Percentiles rank a stretch among this genome's conserved stretches.
These are phyloP conservation scores for Catharus fuscescens DNA, from an alignment of 2,113 vertebrate species.

Conservation along the genomic window DNA sequence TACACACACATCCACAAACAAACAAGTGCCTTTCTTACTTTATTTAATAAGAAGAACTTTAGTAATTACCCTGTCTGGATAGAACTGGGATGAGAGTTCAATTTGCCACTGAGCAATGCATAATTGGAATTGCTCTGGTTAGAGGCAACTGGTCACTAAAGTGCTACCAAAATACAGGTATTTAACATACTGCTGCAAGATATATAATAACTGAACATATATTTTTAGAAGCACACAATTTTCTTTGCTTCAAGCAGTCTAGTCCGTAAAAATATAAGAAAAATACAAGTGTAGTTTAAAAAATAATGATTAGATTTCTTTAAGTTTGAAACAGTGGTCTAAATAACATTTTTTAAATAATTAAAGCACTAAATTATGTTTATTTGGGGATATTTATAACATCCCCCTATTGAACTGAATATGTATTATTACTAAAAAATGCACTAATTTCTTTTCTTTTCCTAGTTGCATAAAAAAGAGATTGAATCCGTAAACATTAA, in stretches of 20 bases:
- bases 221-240: neutral
- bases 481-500: conserved; percentile 89
- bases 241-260: neutral
- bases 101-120: neutral
- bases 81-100: no score
- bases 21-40: neutral
- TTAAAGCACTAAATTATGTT: neutral
- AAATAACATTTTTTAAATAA: neutral
- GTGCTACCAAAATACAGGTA: neutral
- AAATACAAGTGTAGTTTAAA: neutral
- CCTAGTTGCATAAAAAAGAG: conserved; percentile 83
- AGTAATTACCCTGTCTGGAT: no score
- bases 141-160: neutral
- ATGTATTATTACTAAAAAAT: neutral
- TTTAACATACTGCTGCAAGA: neutral
- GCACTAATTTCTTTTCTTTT: conserved; percentile 4
- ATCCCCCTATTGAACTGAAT: neutral
- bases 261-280: neutral
- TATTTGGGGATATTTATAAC: neutral
- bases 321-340: neutral
- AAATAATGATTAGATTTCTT: neutral
- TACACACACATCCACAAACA: neutral
- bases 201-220: neutral
- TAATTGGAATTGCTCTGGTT: neutral
- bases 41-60: neutral